Evolutionary conservation across 1,140 invertebrate species (phyloP).

Genomic region (Nomia melanderi): DNA sequence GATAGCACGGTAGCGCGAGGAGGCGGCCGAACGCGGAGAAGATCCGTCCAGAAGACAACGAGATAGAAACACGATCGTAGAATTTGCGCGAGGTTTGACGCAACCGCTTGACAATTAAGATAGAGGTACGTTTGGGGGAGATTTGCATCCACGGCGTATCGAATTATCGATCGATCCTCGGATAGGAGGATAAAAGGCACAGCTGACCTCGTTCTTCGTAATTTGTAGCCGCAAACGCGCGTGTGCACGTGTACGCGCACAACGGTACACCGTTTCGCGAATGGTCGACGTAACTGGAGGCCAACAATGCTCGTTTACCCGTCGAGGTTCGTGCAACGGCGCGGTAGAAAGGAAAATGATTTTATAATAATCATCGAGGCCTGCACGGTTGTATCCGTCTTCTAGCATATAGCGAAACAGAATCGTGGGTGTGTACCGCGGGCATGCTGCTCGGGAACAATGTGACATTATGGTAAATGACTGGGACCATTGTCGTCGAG

Average conservation of each 20-base stretch:
- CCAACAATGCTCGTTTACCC: slow-evolving; percentile 15
- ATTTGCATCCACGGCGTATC: neutral
- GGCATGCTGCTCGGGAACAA: slow-evolving; percentile 60
- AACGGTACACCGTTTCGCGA: neutral
- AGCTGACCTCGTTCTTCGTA: neutral
- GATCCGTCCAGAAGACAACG: slow-evolving; percentile 9
- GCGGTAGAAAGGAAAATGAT: slow-evolving; percentile 67
- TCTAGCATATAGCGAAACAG: slow-evolving; percentile 42
- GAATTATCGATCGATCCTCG: neutral
- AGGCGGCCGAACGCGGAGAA: slow-evolving; percentile 26
- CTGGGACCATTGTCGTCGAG: slow-evolving; percentile 45
- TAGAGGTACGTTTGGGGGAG: too few species aligned
- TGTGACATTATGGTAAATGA: slow-evolving; percentile 70
- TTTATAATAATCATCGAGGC: slow-evolving; percentile 64
- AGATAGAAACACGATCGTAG: slow-evolving; percentile 21
- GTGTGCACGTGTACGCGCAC: neutral
- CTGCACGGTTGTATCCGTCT: slow-evolving; percentile 31
- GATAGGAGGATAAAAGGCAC: neutral
- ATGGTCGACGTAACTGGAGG: neutral
- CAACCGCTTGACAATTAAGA: too few species aligned
- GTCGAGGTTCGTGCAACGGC: slow-evolving; percentile 14
- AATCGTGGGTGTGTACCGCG: slow-evolving; percentile 65
- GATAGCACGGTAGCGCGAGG: slow-evolving; percentile 41
- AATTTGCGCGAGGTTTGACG: slow-evolving; percentile 13
- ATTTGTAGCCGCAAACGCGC: neutral